Evolutionary conservation across 2,113 vertebrate species (phyloP).

Genomic region (Proterorhinus semilunaris): DNA sequence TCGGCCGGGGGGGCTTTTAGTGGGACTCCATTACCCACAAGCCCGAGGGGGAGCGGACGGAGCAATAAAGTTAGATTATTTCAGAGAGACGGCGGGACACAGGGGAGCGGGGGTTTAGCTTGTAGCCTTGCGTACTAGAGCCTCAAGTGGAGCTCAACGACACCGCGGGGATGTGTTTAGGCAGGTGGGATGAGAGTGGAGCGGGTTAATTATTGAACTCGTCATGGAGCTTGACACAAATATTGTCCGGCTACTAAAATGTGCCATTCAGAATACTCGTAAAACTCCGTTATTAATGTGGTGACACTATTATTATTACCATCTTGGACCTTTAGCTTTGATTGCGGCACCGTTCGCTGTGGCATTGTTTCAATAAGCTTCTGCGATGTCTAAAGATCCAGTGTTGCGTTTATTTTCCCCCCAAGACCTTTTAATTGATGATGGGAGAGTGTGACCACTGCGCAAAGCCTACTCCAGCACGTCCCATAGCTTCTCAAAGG

Average conservation of each 20-base stretch:
- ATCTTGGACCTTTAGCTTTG: too few species aligned
- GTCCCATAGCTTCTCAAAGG: too few species aligned
- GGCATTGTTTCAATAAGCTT: too few species aligned
- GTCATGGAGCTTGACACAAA: slow-evolving; percentile 14
- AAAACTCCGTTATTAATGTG: too few species aligned
- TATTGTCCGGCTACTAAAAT: slow-evolving; percentile 28
- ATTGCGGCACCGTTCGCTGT: too few species aligned
- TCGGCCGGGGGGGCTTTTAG: slow-evolving; percentile 81
- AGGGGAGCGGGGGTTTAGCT: slow-evolving; percentile 29
- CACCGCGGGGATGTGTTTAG: slow-evolving; percentile 28
- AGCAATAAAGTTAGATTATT: slow-evolving; percentile 45
- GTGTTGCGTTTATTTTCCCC: too few species aligned
- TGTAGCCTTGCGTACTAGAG: slow-evolving; percentile 11
- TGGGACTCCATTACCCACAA: slow-evolving; percentile 86
- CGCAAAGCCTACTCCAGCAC: too few species aligned
- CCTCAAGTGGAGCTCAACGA: slow-evolving; percentile 3
- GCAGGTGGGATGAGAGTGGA: slow-evolving; percentile 36
- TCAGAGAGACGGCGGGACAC: slow-evolving; percentile 48
- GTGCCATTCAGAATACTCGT: neutral
- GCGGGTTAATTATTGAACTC: slow-evolving; percentile 34
- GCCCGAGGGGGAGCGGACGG: slow-evolving; percentile 31
- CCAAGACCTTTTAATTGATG: too few species aligned
- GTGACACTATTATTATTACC: too few species aligned
- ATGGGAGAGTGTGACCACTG: too few species aligned
- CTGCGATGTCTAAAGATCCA: too few species aligned